Evolutionary conservation across 2,797 vertebrate genomes (phyloP).

Genomic region (Tangara arthus): DNA sequence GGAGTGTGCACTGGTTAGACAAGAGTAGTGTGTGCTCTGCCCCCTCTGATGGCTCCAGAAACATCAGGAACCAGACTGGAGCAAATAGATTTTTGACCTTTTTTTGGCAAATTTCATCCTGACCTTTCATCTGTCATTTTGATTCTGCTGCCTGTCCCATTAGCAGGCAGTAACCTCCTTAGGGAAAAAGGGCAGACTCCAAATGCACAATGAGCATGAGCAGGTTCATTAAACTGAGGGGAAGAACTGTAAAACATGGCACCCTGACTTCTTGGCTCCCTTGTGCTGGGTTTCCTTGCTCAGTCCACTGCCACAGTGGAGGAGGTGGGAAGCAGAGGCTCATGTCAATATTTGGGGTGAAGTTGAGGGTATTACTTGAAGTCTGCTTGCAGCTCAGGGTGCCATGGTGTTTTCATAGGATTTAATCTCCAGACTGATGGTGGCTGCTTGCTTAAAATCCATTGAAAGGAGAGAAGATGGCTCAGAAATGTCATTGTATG

Average conservation of each 20-base stretch:
- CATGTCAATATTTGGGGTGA: fast-evolving
- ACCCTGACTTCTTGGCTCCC: not conserved
- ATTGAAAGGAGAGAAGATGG: not conserved
- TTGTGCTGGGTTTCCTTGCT: not conserved
- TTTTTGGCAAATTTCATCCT: not conserved
- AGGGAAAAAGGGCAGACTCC: not conserved
- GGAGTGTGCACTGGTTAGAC: not conserved
- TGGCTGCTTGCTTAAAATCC: not conserved
- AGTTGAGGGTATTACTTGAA: not conserved
- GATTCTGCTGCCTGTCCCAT: not conserved
- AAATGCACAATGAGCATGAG: not conserved
- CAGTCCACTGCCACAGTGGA: not conserved
- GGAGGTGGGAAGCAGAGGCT: not conserved
- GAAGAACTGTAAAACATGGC: not conserved
- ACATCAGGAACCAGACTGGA: not conserved
- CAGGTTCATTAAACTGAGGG: not conserved
- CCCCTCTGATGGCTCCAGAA: not conserved
- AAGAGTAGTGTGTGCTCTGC: not conserved
- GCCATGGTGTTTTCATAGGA: not conserved
- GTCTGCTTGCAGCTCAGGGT: not conserved
- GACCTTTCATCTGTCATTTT: not conserved
- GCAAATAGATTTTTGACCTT: not conserved
- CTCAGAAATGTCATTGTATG: not conserved
- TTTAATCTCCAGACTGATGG: not conserved
- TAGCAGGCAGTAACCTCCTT: not conserved